phyloP scores from a whole-genome alignment of 2,113 vertebrate species.

The Excalfactoria chinensis region DNA sequence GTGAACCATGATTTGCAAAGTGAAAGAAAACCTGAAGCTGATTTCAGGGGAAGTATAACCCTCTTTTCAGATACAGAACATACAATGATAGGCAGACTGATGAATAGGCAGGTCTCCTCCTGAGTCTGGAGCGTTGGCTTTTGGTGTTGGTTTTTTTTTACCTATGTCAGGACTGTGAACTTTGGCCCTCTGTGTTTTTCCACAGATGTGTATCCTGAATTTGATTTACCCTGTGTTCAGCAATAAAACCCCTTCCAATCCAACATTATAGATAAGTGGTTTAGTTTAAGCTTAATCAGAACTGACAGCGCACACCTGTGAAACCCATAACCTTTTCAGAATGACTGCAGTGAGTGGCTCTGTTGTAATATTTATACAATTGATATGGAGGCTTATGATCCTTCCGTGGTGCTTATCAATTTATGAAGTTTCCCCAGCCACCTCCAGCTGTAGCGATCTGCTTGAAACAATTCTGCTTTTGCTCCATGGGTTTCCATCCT shows the following conservation, averaged over 20 bases:
- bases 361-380: slow-evolving; percentile 50
- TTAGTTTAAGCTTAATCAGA: slow-evolving; percentile 50
- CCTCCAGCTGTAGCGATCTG: neutral
- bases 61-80: neutral
- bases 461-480: slow-evolving; percentile 31
- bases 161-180: slow-evolving; percentile 37
- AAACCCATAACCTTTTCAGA: slow-evolving; percentile 51
- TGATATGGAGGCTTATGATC: slow-evolving; percentile 44
- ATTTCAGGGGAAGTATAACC: neutral
- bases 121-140: neutral
- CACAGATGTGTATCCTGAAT: slow-evolving; percentile 34
- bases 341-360: slow-evolving; percentile 4
- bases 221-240: slow-evolving; percentile 39
- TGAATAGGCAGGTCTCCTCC: neutral
- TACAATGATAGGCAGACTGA: neutral
- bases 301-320: slow-evolving; percentile 49
- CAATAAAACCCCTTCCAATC: slow-evolving; percentile 54
- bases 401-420: slow-evolving; percentile 37
- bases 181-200: slow-evolving; percentile 53
- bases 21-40: neutral
- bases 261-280: slow-evolving; percentile 56
- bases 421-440: slow-evolving; percentile 43
- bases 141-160: neutral
- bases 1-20: neutral
- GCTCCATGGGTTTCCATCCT: neutral